phyloP scores from a whole-genome alignment of 2,797 vertebrate species.

The Periparus ater region DNA sequence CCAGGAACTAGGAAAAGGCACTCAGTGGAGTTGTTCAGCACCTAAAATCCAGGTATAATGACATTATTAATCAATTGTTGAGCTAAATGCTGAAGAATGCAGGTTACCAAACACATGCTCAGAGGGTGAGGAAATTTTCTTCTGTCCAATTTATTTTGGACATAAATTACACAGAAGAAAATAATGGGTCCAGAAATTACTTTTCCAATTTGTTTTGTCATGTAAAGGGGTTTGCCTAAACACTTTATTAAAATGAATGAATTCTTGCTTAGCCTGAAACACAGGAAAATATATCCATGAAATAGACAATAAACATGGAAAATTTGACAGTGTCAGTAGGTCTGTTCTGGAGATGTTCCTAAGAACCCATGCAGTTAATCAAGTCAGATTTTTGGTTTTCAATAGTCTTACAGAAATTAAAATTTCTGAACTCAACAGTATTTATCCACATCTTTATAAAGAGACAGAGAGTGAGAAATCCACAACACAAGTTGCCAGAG shows the following conservation, averaged over 20 bases:
- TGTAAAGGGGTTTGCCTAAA: background rate
- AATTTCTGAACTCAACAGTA: background rate
- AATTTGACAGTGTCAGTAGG: background rate
- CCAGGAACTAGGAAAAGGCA: background rate
- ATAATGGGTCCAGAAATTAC: background rate
- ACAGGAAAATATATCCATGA: background rate
- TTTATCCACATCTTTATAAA: background rate
- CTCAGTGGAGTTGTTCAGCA: background rate
- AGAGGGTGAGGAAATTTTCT: background rate
- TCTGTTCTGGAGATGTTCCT: background rate
- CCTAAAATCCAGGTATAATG: background rate
- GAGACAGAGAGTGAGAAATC: background rate
- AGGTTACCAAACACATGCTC: background rate
- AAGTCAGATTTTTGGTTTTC: background rate
- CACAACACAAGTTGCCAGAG: fast-evolving
- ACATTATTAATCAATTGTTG: background rate
- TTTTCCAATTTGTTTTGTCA: background rate
- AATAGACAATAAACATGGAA: background rate
- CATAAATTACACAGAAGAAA: background rate
- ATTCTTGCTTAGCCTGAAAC: background rate
- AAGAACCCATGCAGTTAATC: background rate
- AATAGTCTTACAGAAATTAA: background rate
- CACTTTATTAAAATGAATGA: background rate
- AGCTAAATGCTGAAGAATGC: background rate
- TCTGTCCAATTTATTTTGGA: background rate